Base-by-base conservation (phyloP, 2,113 vertebrate species). In the Bambusicola thoracicus region DNA sequence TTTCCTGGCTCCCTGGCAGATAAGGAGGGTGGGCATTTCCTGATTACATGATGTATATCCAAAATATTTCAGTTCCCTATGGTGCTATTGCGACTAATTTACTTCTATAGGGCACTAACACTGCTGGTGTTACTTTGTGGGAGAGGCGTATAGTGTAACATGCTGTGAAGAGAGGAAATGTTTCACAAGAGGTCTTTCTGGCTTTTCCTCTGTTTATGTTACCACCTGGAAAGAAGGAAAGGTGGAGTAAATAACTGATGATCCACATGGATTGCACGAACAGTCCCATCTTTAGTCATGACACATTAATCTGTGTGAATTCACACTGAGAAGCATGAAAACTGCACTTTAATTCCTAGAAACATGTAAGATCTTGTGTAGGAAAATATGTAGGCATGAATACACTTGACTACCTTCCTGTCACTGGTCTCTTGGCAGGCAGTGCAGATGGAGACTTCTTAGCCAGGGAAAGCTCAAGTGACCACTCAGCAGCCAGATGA, bases 151-250 rank as follows among this genome's bases (percentile, higher is more conserved):
- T 85, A 72, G 83, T 59, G 90, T 95, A 92, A 92, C 97, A 91
- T 63, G 81, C 96, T 97, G 97, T 97, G 97, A 97, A 67, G 75
- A 89, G 95, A 93, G 97, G 94, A 93, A 97, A 85, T 98, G 97
- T 98, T 98, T 98, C 96, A 97, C 98, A 97, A 94, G 96, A 80
- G 95, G 94, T 97, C 92, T 97, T 96, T 97, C 97, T 98, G 97
- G 97, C 95, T 95, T 94, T 94, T 94, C 84, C 82, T 96, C 82
- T 98, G 98, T 98, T 98, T 98, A 96, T 68, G 20, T 98, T 98
- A 95, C 97, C 98, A 98, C 97, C 97, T 98, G 97, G 97, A 96
- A 96, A 96, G 97, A 97, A 97, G 96, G 92, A 97, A 92, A 96
- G 97, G 96, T 95, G 86, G 75, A 87, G 69, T 80, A 83, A 44